These are phyloP conservation scores for Trypoxylus dichotomus DNA, from an alignment of 1,140 invertebrate genomes.

Conservation along the genomic window DNA sequence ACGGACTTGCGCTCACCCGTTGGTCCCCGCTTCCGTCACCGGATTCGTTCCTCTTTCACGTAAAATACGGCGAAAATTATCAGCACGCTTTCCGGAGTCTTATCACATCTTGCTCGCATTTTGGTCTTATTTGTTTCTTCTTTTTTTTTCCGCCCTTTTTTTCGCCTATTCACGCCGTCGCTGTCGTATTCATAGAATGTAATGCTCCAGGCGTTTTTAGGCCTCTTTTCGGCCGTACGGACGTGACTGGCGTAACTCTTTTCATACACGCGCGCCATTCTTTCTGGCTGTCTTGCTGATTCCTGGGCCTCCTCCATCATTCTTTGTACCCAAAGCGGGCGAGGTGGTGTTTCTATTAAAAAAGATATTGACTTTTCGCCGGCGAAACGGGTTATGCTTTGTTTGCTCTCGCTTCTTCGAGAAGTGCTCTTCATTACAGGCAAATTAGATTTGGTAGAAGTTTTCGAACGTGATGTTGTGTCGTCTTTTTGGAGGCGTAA, in stretches of 20 bases:
- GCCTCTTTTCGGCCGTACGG: not conserved
- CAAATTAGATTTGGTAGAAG: not conserved
- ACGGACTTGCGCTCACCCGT: not conserved
- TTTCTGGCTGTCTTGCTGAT: not conserved
- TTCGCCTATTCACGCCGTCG: not conserved
- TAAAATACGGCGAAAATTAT: slow-evolving; percentile 1
- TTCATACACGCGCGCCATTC: not conserved
- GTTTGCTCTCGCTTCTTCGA: not conserved
- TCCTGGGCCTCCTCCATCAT: not conserved
- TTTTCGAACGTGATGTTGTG: not conserved
- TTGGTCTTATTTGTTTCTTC: not conserved
- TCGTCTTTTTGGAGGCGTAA: not conserved
- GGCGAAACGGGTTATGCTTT: not conserved
- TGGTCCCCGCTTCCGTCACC: not conserved
- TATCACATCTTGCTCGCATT: not conserved
- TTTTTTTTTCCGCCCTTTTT: not conserved
- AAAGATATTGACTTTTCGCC: slow-evolving; percentile 2
- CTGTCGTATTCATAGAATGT: not conserved
- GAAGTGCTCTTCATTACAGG: not conserved
- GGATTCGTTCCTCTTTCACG: not conserved
- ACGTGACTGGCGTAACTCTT: not conserved
- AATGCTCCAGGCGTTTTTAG: not conserved
- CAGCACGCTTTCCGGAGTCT: slow-evolving; percentile 1
- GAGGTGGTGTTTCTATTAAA: not conserved
- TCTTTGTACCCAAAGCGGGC: not conserved